phyloP scores from a whole-genome alignment of 2,888 invertebrate species.

The Encarsia formosa region DNA sequence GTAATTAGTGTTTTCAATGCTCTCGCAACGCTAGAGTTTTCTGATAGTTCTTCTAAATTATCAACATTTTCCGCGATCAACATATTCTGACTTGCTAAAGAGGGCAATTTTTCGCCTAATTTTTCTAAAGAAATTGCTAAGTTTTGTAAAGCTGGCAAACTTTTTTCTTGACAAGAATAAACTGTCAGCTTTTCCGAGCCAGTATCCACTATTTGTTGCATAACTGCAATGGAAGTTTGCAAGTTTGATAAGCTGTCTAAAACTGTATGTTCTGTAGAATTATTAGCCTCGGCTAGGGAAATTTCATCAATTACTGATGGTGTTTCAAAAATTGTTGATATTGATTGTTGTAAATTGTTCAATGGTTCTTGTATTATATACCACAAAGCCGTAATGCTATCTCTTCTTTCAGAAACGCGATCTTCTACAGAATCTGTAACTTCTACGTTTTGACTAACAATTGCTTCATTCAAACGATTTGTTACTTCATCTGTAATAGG shows the following conservation, averaged over 20 bases:
- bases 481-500: constrained; percentile 6
- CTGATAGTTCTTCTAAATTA: background rate
- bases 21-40: constrained; percentile 4
- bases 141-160: constrained; percentile 31
- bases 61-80: constrained; percentile 2
- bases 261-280: constrained; percentile 20
- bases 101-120: constrained; percentile 30
- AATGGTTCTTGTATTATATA: constrained; percentile 38
- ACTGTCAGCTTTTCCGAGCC: constrained; percentile 27
- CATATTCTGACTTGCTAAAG: constrained; percentile 15
- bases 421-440: constrained; percentile 29
- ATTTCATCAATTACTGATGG: background rate
- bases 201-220: constrained; percentile 29
- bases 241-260: constrained; percentile 29
- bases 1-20: constrained; percentile 25
- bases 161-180: constrained; percentile 29
- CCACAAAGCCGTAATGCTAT: constrained; percentile 28
- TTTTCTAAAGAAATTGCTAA: constrained; percentile 30
- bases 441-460: background rate
- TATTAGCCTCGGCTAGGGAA: background rate
- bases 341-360: constrained; percentile 48
- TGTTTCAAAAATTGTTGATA: constrained; percentile 40
- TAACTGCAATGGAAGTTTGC: constrained; percentile 29
- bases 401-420: constrained; percentile 15
- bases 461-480: background rate